Evolutionary conservation across 2,797 vertebrate species (phyloP), one percentile per base, ranked within the genome.

Genomic region (Cyclopterus lumpus): DNA sequence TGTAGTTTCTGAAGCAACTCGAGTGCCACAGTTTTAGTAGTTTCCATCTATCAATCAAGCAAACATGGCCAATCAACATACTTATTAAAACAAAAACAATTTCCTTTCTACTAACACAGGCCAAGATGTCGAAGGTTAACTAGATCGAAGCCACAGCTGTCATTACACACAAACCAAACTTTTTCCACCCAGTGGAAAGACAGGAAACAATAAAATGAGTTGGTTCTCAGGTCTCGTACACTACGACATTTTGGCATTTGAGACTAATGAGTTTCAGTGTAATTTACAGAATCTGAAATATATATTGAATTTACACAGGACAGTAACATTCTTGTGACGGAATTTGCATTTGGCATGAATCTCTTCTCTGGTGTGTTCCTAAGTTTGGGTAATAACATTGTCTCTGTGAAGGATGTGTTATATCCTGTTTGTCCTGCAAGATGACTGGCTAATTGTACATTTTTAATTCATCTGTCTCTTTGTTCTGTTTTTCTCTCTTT

Each of bases 211-310:
- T 65, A n/a, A 67, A 69, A 59, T 77, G 12, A 71, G 72, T 77
- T 75, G 30, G 36, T 57, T 77, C 40, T 64, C 55, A 66, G 71
- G 58, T 79, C 61, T 82, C 78, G 82, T 57, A 28, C 55, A 36
- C 7, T 46, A 42, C 83, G 70, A 83, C 77, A 74, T 85, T 82
- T 78, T 88, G 88, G 59, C 84, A 87, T 90, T 92, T 78, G 60
- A 53, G 57, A 78, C 51, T 90, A 88, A 94, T 93, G 83, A 90
- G 85, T 91, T 92, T 89, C 77, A 60, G 72, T 75, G 81, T 90
- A 69, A 89, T 87, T 87, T 82, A 57, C 75, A 73, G 60, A 89
- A 69, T 80, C 71, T 62, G 79, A 78, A 70, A 79, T 70, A 87
- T 81, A 81, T 86, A 87, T 90, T 90, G 68, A 77, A 92, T 89